Evolutionary conservation across 2,888 invertebrate genomes (phyloP).

Genomic region (Aporophyla lueneburgensis): DNA sequence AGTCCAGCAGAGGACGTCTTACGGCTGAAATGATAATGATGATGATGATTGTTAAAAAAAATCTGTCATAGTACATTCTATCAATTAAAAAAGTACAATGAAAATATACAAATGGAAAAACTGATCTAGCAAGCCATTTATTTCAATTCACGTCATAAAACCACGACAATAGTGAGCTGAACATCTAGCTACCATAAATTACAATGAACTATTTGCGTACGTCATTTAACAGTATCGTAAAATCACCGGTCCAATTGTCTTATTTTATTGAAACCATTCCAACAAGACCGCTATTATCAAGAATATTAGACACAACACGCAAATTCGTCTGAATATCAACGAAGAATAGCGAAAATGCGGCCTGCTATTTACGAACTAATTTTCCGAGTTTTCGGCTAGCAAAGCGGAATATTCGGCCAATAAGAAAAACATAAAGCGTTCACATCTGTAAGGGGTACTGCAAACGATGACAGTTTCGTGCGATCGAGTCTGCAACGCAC

Average conservation of each 20-base stretch:
- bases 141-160: background rate
- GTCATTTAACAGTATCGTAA: slow-evolving; percentile 10
- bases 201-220: slow-evolving; percentile 33
- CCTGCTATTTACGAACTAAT: slow-evolving; percentile 32
- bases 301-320: slow-evolving; percentile 22
- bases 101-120: background rate
- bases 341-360: background rate
- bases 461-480: background rate
- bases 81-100: background rate
- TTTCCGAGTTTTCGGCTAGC: slow-evolving; percentile 6
- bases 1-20: too few species aligned
- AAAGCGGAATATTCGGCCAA: slow-evolving; percentile 28
- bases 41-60: too few species aligned
- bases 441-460: background rate
- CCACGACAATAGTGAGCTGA: background rate
- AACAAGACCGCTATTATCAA: slow-evolving; percentile 31
- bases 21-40: too few species aligned
- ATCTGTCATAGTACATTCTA: too few species aligned
- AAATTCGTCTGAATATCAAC: slow-evolving; percentile 10
- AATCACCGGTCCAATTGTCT: slow-evolving; percentile 25
- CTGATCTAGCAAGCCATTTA: background rate
- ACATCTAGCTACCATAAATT: slow-evolving; percentile 1
- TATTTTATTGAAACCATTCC: slow-evolving; percentile 45
- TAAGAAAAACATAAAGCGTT: slow-evolving; percentile 33
- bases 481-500: too few species aligned